Percentiles rank a stretch among this genome's conserved stretches.
Evolutionary conservation across 1,140 invertebrate species (phyloP).

Genomic region (Rhynchophorus ferrugineus): DNA sequence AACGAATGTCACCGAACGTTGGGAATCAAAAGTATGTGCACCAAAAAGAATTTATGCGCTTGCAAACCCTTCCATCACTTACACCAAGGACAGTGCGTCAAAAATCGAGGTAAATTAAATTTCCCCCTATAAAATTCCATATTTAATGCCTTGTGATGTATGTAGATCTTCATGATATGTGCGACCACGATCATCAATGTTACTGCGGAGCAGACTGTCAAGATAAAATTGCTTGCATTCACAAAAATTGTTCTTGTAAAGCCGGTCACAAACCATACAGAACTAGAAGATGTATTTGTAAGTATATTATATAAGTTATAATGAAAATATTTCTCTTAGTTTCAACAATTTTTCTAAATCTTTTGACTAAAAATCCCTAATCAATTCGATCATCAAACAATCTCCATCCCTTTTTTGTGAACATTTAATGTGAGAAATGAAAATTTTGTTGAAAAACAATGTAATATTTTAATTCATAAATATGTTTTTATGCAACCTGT

Average conservation of each 20-base stretch:
- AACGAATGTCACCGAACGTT: conserved; percentile 24
- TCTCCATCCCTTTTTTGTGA: no score
- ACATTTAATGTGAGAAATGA: no score
- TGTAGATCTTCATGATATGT: conserved; percentile 29
- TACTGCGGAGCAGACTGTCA: conserved; percentile 31
- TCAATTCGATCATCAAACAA: no score
- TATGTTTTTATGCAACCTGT: no score
- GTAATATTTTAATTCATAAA: no score
- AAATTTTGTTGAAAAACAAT: no score
- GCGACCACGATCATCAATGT: conserved; percentile 30
- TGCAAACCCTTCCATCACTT: conserved; percentile 33
- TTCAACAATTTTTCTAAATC: no score
- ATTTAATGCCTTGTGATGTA: conserved; percentile 1
- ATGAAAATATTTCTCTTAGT: no score
- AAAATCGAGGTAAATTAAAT: conserved; percentile 24
- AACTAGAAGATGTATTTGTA: conserved; percentile 27
- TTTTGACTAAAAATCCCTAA: no score
- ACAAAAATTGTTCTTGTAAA: conserved; percentile 28
- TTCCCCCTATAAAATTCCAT: background rate
- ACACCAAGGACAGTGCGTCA: conserved; percentile 29
- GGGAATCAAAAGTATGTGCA: conserved; percentile 28
- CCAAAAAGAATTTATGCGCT: conserved; percentile 26
- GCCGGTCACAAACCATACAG: conserved; percentile 26
- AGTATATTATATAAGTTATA: no score
- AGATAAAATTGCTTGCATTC: conserved; percentile 29